A percentile compares a stretch with the other conserved stretches of the same genome.
These are phyloP conservation scores for Hemicordylus capensis DNA, from an alignment of 2,113 vertebrate species.

Conservation along the genomic window DNA sequence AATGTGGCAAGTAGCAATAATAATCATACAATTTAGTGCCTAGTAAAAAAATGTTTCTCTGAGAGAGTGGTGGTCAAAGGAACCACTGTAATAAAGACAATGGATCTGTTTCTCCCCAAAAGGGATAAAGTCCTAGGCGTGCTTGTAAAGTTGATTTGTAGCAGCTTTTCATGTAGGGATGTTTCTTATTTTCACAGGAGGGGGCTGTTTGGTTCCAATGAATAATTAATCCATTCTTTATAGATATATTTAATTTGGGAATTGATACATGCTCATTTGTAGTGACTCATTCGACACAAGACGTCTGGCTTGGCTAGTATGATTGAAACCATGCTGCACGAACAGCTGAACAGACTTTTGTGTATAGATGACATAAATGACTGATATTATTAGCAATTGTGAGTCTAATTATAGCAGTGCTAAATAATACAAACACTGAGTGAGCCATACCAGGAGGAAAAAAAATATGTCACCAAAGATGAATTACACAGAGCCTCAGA, in stretches of 20 bases:
- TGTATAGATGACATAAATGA: background rate
- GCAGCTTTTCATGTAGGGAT: background rate
- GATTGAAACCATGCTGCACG: background rate
- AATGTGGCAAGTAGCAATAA: background rate
- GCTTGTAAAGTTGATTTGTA: background rate
- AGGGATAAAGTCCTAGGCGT: background rate
- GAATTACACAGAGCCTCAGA: background rate
- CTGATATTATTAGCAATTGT: background rate
- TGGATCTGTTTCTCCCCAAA: background rate
- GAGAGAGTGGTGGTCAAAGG: background rate
- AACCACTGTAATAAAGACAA: background rate
- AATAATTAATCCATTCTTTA: conserved; percentile 9
- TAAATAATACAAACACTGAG: background rate
- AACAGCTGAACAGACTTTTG: background rate
- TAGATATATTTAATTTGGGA: conserved; percentile 24
- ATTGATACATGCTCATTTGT: conserved; percentile 1
- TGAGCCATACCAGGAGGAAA: background rate
- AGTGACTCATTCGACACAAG: conserved; percentile 7
- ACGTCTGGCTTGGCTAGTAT: background rate
- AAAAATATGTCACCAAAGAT: background rate
- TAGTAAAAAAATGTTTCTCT: background rate
- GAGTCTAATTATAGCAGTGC: background rate
- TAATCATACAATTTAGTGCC: background rate
- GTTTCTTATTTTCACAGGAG: background rate
- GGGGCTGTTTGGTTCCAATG: background rate